A percentile compares a stretch with the other conserved stretches of the same genome.
Conservation (phyloP, 2,888 invertebrate species). For the Phlogophora meticulosa region DNA sequence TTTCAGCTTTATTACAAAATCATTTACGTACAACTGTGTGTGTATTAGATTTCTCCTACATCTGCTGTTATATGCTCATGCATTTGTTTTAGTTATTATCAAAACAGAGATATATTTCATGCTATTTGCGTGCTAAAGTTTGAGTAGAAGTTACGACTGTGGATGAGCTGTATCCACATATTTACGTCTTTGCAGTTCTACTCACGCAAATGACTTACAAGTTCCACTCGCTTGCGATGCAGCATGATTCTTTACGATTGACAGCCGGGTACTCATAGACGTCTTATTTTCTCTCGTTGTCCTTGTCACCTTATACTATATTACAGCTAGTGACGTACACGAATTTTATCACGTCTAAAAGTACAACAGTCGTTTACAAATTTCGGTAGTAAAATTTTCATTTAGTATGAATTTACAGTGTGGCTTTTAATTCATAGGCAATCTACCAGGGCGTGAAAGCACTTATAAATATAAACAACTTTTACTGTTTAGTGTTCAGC, state of each 20-base stretch:
- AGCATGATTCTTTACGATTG: too few relatives aligned
- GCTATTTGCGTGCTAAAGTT: conserved; percentile 10
- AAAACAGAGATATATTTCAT: conserved; percentile 19
- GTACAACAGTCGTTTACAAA: too few relatives aligned
- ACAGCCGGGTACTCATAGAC: background rate
- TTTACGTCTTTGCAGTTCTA: conserved; percentile 9
- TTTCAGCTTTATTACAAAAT: conserved; percentile 21
- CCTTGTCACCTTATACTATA: too few relatives aligned
- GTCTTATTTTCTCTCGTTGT: background rate
- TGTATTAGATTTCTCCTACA: conserved; percentile 15
- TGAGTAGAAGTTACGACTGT: conserved; percentile 15
- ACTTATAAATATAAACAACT: too few relatives aligned
- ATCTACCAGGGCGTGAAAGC: too few relatives aligned
- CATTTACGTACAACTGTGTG: conserved; percentile 30
- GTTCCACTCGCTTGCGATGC: too few relatives aligned
- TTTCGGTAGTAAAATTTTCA: too few relatives aligned
- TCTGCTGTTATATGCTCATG: conserved; percentile 17
- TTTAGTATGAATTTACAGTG: too few relatives aligned
- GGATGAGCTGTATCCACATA: background rate
- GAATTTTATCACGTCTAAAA: too few relatives aligned
- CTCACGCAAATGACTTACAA: background rate
- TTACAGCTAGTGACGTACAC: too few relatives aligned
- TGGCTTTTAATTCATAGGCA: too few relatives aligned
- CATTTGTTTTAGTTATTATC: conserved; percentile 29
- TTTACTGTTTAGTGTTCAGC: too few relatives aligned